Evolutionary conservation across 2,888 invertebrate species (phyloP).

Genomic region (Coleophora flavipennella): DNA sequence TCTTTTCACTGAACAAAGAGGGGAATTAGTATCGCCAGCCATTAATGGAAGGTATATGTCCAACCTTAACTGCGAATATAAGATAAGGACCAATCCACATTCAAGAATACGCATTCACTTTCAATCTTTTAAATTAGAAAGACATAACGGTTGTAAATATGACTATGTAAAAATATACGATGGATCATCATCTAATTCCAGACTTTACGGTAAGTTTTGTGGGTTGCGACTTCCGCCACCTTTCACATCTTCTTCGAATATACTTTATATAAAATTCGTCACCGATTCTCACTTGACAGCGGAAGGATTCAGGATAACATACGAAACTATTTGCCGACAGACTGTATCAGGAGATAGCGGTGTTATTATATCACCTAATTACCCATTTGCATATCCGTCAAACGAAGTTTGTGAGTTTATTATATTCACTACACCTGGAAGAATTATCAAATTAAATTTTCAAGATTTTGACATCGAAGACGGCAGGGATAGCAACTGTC

Average conservation of each 20-base stretch:
- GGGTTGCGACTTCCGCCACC: constrained; percentile 75
- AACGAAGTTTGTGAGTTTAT: constrained; percentile 77
- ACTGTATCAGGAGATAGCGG: constrained; percentile 72
- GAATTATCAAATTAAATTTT: constrained; percentile 76
- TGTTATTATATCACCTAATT: constrained; percentile 80
- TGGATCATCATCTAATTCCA: constrained; percentile 74
- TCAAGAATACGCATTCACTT: constrained; percentile 79
- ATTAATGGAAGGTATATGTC: constrained; percentile 67
- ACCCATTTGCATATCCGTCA: constrained; percentile 78
- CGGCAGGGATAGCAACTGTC: constrained; percentile 36
- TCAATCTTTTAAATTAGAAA: constrained; percentile 75
- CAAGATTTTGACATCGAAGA: constrained; percentile 78
- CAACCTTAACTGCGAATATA: constrained; percentile 83
- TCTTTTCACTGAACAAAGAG: constrained; percentile 74
- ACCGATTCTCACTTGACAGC: constrained; percentile 39
- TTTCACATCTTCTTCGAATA: constrained; percentile 74
- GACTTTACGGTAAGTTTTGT: constrained; percentile 83
- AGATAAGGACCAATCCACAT: constrained; percentile 76
- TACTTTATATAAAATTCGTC: constrained; percentile 66
- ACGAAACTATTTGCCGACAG: constrained; percentile 45
- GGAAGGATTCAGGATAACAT: constrained; percentile 46
- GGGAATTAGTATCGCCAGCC: constrained; percentile 77
- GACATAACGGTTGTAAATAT: constrained; percentile 69
- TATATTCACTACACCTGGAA: constrained; percentile 76
- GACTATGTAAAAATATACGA: constrained; percentile 78